Conservation (phyloP, 2,888 invertebrate genomes). For the Podotricha telesiphe region DNA sequence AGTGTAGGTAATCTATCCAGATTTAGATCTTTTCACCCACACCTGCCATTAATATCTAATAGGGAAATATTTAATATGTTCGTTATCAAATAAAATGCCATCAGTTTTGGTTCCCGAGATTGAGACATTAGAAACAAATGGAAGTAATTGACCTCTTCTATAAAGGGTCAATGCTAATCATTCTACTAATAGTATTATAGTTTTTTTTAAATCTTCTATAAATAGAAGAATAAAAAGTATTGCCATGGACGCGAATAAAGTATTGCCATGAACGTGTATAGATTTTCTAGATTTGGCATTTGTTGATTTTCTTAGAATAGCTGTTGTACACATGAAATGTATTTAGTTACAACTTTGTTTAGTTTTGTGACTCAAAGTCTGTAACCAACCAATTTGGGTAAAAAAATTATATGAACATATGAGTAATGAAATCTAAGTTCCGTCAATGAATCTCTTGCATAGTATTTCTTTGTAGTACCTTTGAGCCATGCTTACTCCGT, state of each 20-base stretch:
- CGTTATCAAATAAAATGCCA: not conserved
- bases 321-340: not conserved
- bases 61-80: slow-evolving; percentile 38
- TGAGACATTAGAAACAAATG: slow-evolving; percentile 23
- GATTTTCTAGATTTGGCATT: slow-evolving; percentile 8
- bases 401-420: slow-evolving; percentile 32
- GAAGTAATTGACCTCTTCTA: slow-evolving; percentile 36
- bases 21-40: slow-evolving; percentile 66
- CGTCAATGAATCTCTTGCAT: slow-evolving; percentile 41
- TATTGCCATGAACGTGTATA: not conserved
- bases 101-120: slow-evolving; percentile 12
- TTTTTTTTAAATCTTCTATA: not conserved
- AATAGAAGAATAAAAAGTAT: not conserved
- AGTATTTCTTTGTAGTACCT: slow-evolving; percentile 55
- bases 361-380: slow-evolving; percentile 22
- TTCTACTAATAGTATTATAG: not conserved
- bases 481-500: slow-evolving; percentile 57
- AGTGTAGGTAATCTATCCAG: slow-evolving; percentile 53
- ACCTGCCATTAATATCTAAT: slow-evolving; percentile 61
- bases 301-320: slow-evolving; percentile 17
- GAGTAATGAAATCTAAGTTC: slow-evolving; percentile 44
- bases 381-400: slow-evolving; percentile 18
- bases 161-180: slow-evolving; percentile 28
- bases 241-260: not conserved
- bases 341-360: slow-evolving; percentile 17